Evolutionary conservation across 1,140 invertebrate species (phyloP).

Genomic region (Gryon sp.): DNA sequence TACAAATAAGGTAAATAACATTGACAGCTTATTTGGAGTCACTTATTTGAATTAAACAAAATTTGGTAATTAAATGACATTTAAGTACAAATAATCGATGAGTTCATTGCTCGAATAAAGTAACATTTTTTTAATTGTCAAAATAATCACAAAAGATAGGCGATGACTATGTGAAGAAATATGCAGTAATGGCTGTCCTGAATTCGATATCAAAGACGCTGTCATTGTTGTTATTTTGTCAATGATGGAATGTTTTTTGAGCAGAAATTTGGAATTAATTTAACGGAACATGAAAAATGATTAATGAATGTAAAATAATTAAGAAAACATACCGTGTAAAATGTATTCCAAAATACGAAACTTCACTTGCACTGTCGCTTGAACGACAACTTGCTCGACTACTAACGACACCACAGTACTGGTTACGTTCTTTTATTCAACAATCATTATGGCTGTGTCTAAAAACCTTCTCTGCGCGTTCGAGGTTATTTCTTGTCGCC

Average conservation of each 20-base stretch:
- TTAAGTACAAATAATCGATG: background rate
- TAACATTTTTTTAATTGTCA: background rate
- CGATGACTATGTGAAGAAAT: slow-evolving; percentile 1
- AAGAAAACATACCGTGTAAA: slow-evolving; percentile 19
- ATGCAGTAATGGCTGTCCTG: slow-evolving; percentile 63
- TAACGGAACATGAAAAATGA: too few species aligned
- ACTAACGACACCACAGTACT: slow-evolving; percentile 18
- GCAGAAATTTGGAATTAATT: too few species aligned
- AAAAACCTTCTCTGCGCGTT: slow-evolving; percentile 9
- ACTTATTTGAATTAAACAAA: background rate
- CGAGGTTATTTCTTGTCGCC: too few species aligned
- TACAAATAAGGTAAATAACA: slow-evolving; percentile 49
- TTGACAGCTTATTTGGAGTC: slow-evolving; percentile 17
- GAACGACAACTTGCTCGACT: slow-evolving; percentile 11
- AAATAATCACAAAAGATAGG: background rate
- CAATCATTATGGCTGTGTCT: background rate
- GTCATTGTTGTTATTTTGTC: slow-evolving; percentile 24
- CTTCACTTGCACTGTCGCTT: slow-evolving; percentile 12
- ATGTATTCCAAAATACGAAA: slow-evolving; percentile 23
- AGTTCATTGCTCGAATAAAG: background rate
- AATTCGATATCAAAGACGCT: slow-evolving; percentile 38
- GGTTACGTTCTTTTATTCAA: slow-evolving; percentile 42
- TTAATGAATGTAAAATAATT: background rate
- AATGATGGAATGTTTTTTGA: background rate
- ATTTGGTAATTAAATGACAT: background rate